Evolutionary conservation across 2,888 invertebrate genomes (phyloP).

Genomic region (Leucophenga maculata): DNA sequence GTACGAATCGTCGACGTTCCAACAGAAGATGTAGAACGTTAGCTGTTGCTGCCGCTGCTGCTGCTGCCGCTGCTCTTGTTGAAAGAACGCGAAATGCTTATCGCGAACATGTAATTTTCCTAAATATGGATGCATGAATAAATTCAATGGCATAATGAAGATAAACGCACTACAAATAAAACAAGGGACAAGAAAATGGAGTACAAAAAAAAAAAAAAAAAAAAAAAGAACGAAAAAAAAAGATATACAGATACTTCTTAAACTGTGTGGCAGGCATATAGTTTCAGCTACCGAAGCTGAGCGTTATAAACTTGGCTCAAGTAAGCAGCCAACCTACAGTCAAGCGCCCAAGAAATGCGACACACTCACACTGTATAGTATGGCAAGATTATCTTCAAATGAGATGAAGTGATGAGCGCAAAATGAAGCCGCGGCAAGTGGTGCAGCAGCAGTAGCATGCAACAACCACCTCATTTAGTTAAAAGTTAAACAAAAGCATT

Average conservation of each 20-base stretch:
- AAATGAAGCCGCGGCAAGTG: background rate
- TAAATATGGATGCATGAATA: conserved; percentile 61
- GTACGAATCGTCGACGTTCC: conserved; percentile 25
- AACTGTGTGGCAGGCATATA: background rate
- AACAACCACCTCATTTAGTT: conserved; percentile 47
- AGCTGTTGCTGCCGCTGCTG: background rate
- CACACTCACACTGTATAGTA: background rate
- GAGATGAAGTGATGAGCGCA: background rate
- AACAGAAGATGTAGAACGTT: background rate
- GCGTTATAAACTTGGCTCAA: conserved; percentile 27
- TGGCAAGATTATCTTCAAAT: conserved; percentile 24
- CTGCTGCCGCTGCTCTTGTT: background rate
- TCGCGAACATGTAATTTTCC: conserved; percentile 58
- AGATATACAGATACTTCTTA: too few species aligned
- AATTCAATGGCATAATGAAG: conserved; percentile 61
- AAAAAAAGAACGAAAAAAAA: background rate
- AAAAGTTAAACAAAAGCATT: conserved; percentile 63
- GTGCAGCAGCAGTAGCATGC: background rate
- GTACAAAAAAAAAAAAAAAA: conserved; percentile 17
- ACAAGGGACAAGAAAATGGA: background rate
- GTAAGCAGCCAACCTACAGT: conserved; percentile 27
- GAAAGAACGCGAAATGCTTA: conserved; percentile 39
- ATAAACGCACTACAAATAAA: conserved; percentile 47
- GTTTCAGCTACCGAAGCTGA: conserved; percentile 15
- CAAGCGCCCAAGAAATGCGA: conserved; percentile 17